phyloP scores from a whole-genome alignment of 2,113 vertebrate genomes.

The Euleptes europaea region DNA sequence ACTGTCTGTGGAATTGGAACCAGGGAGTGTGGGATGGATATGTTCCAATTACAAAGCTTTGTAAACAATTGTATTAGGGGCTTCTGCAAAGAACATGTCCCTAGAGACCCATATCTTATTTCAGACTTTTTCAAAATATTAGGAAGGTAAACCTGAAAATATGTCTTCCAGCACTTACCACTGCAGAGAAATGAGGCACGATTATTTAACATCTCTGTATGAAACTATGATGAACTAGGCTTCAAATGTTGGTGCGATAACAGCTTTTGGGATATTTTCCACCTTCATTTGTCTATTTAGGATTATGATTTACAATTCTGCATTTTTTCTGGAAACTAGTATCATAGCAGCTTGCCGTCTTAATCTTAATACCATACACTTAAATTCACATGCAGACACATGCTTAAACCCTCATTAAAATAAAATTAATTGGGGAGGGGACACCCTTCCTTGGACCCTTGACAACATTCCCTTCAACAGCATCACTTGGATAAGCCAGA shows the following conservation, averaged over 20 bases:
- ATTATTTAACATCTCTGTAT: constrained; percentile 59
- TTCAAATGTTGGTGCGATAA: constrained; percentile 68
- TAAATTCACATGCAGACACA: not conserved
- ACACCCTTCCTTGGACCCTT: constrained; percentile 56
- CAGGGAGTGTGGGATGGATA: constrained; percentile 64
- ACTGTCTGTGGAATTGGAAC: constrained; percentile 17
- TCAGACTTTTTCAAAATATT: constrained; percentile 74
- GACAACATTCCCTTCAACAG: constrained; percentile 69
- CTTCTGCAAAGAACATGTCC: constrained; percentile 70
- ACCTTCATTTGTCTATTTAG: constrained; percentile 73
- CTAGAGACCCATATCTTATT: constrained; percentile 74
- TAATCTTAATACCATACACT: constrained; percentile 65
- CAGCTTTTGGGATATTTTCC: constrained; percentile 69
- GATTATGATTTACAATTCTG: constrained; percentile 66
- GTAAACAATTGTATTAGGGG: constrained; percentile 72
- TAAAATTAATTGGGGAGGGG: constrained; percentile 33
- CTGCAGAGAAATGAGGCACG: constrained; percentile 61
- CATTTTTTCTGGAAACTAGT: constrained; percentile 56
- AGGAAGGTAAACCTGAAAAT: constrained; percentile 67
- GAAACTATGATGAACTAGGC: constrained; percentile 59
- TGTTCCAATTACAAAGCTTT: constrained; percentile 70
- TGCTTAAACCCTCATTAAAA: constrained; percentile 8
- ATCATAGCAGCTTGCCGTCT: constrained; percentile 70
- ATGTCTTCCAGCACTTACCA: constrained; percentile 41
- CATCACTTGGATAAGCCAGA: constrained; percentile 63